Base-by-base conservation (phyloP, 92 coral and sea anemone genomes). In the Heliopora coerulea region DNA sequence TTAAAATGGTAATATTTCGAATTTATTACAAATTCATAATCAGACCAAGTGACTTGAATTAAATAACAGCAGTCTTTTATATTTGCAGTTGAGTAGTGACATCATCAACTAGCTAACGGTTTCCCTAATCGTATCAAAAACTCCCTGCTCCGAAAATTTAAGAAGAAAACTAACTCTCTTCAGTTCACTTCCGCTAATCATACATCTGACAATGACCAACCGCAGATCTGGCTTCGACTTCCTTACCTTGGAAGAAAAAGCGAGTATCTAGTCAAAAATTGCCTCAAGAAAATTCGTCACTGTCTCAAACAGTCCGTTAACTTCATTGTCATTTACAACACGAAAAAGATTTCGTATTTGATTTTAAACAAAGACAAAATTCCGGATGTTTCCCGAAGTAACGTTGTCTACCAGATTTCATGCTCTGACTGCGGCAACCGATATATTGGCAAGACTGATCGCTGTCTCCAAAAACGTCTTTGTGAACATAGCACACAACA, bases 321-420 rank as follows among this genome's bases (percentile, higher is more conserved):
- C 9, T 64, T 64, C 37, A 64, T 64, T 32, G 52, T 46, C 29
- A 44, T 64, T 64, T 64, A 25, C 37, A 35, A 64, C 72, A 64
- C 72, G 17, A 64, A 64, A 64, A 64, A 64, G 49, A 34, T 64
- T 26, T 37, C 72, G 14, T 64, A 17, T 64, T 64, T 64, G 23
- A 32, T 29, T 32, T 64, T 52, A 20, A 64, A 64, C 72, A 64
- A 64, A 64, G 72, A 64, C 52, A 64, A 64, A 64, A 64, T 64
- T 44, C 72, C 48, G 6, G 29, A 15, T 15, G 15, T 64, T 11
- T 64, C 72, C 15, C 72, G 72, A 8, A 25, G 31, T 34, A 32
- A 34, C 50, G 27, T 44, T 32, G 37, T 64, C 25, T 64, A 64
- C 25, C 72, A 44, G 25, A 20, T 64, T 64, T 12, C 72, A 32